Evolutionary conservation across 1,140 invertebrate genomes (phyloP), one percentile per base, ranked within the genome.

Genomic region (Chelonus insularis): DNA sequence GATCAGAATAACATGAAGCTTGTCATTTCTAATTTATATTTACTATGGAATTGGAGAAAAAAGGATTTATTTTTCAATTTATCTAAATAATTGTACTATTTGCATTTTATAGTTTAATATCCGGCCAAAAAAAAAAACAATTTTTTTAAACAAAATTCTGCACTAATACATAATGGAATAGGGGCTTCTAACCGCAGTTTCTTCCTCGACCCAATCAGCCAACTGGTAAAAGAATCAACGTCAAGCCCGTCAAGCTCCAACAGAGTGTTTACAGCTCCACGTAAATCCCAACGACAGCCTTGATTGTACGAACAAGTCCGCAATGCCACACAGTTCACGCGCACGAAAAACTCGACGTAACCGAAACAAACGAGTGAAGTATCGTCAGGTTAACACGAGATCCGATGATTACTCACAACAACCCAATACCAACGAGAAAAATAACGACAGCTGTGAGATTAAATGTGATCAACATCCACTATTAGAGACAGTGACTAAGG

Each of bases 321-420:
- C 37, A 68, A 78, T 78, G 75, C 73, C 76, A n/a, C 68, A 74
- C 25, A 65, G 66, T 2, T 60, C 67, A 34, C 69, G 70, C 1
- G 66, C 56, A 34, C 70, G 76, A n/a, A 69, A 69, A 52, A 72
- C 74, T 57, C 74, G 72, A 18, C 57, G 60, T 8, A 70, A 66
- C 18, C 67, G 72, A 1, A 66, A 57, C 45, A 59, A 55, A 21
- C 16, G 25, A 5, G n/a, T 37, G 0, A 51, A 54, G n/a, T 51
- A 59, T 11, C 16, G 18, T 48, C 12, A 32, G 1, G 37, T 9
- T 23, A 9, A 21, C 3, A 52, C 36, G 48, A 14, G 39, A 47
- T 47, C 47, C 12, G 43, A 56, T 9, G 58, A 45, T 29, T 2
- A n/a, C 14, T 41, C 62, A 14, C 55, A 52, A 21, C 41, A 60